These are phyloP conservation scores for Phylloscopus trochilus DNA, from an alignment of 2,113 vertebrate species.

Conservation along the genomic window DNA sequence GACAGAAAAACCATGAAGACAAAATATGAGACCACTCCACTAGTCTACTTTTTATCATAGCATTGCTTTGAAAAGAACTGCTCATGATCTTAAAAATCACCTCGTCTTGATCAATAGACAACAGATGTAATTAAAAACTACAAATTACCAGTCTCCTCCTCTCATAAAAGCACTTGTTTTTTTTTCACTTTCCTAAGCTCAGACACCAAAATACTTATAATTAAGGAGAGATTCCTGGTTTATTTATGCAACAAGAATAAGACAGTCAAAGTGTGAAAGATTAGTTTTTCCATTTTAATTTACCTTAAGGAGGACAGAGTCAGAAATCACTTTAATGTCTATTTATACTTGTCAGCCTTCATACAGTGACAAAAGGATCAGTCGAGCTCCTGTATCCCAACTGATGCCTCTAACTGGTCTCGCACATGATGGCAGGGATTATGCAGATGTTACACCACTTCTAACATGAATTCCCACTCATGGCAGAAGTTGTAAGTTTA, in stretches of 20 bases:
- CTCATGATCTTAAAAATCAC: background rate
- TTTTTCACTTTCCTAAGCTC: background rate
- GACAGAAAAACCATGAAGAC: conserved; percentile 23
- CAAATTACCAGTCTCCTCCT: background rate
- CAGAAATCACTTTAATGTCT: background rate
- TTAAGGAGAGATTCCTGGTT: background rate
- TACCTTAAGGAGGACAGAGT: background rate
- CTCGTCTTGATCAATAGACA: background rate
- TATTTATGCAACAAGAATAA: background rate
- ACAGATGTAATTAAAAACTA: conserved; percentile 31
- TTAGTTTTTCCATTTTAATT: background rate
- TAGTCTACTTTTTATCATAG: conserved; percentile 15
- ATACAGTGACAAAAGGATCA: background rate
- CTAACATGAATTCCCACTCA: background rate
- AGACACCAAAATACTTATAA: background rate
- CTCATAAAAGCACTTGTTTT: background rate
- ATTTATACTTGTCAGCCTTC: background rate
- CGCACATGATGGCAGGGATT: background rate
- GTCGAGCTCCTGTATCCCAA: background rate
- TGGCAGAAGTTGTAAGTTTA: background rate
- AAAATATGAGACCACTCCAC: conserved; percentile 2
- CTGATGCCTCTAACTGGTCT: background rate
- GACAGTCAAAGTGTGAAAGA: background rate
- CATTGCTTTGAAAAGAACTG: background rate
- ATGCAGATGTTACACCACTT: background rate